These are phyloP conservation scores for roundworm (Caenorhabditis elegans) DNA, from an alignment of 1,140 invertebrate genomes.

Conservation along the genomic window DNA sequence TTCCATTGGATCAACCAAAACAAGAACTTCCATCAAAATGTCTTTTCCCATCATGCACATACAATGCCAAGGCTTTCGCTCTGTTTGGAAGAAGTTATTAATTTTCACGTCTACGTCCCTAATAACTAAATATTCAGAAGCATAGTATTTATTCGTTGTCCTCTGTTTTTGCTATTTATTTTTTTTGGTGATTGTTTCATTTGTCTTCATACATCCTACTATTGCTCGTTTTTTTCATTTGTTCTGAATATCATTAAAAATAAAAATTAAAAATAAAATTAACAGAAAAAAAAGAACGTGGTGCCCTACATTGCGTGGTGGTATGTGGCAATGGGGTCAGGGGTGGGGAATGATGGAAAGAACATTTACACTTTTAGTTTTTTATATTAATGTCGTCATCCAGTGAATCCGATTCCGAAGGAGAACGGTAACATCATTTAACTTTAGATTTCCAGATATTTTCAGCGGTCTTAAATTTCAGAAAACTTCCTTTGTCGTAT, in stretches of 20 bases:
- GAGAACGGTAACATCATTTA: not conserved
- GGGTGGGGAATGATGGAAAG: too few species aligned
- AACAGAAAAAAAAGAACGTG: too few species aligned
- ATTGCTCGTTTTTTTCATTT: not conserved
- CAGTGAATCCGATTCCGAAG: not conserved
- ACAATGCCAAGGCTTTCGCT: slow-evolving; percentile 81
- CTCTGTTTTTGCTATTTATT: not conserved
- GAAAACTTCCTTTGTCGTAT: not conserved
- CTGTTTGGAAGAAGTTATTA: slow-evolving; percentile 91
- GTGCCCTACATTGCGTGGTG: too few species aligned
- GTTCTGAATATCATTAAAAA: too few species aligned
- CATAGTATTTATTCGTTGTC: not conserved
- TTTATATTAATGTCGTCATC: not conserved
- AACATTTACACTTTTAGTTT: too few species aligned
- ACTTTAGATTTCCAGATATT: not conserved
- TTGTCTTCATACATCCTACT: too few species aligned
- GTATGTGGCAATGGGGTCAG: too few species aligned
- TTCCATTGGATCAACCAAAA: slow-evolving; percentile 85
- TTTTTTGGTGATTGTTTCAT: not conserved
- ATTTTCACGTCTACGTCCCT: not conserved
- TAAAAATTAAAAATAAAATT: too few species aligned
- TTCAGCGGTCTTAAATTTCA: not conserved
- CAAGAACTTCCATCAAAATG: slow-evolving; percentile 75
- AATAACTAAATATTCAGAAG: not conserved
- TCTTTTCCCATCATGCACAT: slow-evolving; percentile 82